phyloP scores from a whole-genome alignment of 2,888 invertebrate species.

The Schizotus pectinicornis region DNA sequence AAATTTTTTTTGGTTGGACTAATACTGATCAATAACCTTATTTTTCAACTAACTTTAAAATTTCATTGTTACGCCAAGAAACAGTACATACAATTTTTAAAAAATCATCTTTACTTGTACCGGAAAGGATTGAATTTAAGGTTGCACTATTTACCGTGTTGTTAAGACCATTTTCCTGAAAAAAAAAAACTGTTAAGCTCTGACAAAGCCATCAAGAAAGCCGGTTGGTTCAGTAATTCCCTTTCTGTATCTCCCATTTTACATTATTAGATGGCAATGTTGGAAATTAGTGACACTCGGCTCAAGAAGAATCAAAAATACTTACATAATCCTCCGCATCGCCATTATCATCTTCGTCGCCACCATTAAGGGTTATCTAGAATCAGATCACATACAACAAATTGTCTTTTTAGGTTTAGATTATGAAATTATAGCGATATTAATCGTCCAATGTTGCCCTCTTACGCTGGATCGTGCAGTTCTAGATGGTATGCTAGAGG shows the following conservation, averaged over 20 bases:
- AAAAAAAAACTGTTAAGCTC: neutral
- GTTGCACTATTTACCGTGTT: too few relatives aligned
- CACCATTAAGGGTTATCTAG: conserved; percentile 1
- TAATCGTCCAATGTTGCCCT: neutral
- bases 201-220: neutral
- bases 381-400: neutral
- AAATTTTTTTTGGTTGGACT: too few relatives aligned
- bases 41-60: too few relatives aligned
- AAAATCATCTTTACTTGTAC: too few relatives aligned
- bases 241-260: too few relatives aligned
- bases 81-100: too few relatives aligned
- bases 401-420: neutral
- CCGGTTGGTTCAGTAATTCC: neutral
- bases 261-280: too few relatives aligned
- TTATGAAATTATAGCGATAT: neutral
- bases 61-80: too few relatives aligned
- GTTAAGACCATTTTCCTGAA: neutral
- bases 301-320: neutral
- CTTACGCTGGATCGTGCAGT: neutral
- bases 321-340: conserved; percentile 4
- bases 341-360: conserved; percentile 7
- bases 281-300: too few relatives aligned
- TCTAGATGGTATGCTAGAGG: neutral
- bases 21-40: too few relatives aligned
- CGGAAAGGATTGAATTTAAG: too few relatives aligned